Percentiles rank a stretch among this genome's conserved stretches.
Evolutionary conservation across 2,888 invertebrate genomes (phyloP).

Genomic region (Eledona agricola): DNA sequence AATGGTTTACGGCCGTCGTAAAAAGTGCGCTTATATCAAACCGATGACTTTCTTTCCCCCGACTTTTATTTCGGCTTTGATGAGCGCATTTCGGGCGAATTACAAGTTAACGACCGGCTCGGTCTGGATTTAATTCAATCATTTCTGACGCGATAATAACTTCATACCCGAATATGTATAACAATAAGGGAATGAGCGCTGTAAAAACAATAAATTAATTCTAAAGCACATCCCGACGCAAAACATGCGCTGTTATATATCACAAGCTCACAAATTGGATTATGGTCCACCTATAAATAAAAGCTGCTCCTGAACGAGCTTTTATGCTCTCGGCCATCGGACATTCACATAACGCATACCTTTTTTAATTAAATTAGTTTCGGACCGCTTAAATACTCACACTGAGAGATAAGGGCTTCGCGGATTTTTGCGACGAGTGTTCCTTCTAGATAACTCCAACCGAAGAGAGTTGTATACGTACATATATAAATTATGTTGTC

Average conservation of each 20-base stretch:
- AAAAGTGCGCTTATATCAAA: conserved; percentile 18
- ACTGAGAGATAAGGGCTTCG: conserved; percentile 10
- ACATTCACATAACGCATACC: conserved; percentile 39
- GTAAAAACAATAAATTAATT: conserved; percentile 42
- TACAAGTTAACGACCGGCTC: background rate
- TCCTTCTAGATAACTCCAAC: conserved; percentile 13
- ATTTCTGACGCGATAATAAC: conserved; percentile 31
- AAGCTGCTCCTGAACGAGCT: conserved; percentile 33
- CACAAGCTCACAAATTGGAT: conserved; percentile 42
- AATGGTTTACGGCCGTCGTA: conserved; percentile 27
- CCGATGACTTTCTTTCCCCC: conserved; percentile 22
- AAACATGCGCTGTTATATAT: conserved; percentile 40
- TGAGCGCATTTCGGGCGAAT: conserved; percentile 17
- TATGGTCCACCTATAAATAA: conserved; percentile 42
- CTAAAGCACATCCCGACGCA: conserved; percentile 28
- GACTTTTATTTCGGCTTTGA: conserved; percentile 19
- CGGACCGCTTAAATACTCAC: conserved; percentile 23
- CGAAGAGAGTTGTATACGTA: conserved; percentile 15
- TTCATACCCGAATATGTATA: conserved; percentile 24
- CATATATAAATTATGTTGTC: conserved; percentile 33
- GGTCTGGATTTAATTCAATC: conserved; percentile 2
- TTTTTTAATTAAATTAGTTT: conserved; percentile 41
- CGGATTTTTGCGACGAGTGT: conserved; percentile 23
- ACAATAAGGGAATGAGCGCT: conserved; percentile 22
- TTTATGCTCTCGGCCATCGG: conserved; percentile 28